Evolutionary conservation across 2,888 invertebrate genomes (phyloP), one percentile per base, ranked within the genome.

Genomic region (Malacosoma neustria): DNA sequence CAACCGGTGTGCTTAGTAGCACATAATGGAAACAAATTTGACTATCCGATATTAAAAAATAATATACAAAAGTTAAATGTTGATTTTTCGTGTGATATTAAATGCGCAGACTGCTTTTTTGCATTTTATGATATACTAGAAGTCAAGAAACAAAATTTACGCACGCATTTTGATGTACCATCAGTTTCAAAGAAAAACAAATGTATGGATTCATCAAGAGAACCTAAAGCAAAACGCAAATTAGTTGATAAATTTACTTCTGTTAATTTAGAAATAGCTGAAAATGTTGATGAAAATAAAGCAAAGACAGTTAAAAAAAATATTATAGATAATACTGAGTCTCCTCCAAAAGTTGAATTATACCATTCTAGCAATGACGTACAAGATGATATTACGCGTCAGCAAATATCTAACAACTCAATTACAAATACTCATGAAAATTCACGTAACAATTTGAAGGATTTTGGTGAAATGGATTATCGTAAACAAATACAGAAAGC

Each of bases 1-100:
- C 82, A 88, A 45, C 95, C 95, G 0, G 84, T 93, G 4, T 96
- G 96, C 59, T 73, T 96, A 29, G 84, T 95, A 0, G 93, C 95
- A 0, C 94, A 96, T 52, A 95, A 95, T 73, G 96, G 96, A 0
- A 74, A 89, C 46, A 44, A 46, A 2, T 96, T 93, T 70, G 96
- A 96, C 69, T 96, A 90, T 70, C 94, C 93, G 0, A 88, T 96
- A 45, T 64, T 96, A 0, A 87, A 88, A 54, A 80, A 88, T 34
- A 90, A 92, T 50, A 45, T 75, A 32, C 58, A 56, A 7, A 61
- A 61, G 30, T 42, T 72, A 4, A 67, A 79, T 7, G 58, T 72
- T 50, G 54, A 58, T 11, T 67, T 93, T 13, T 62, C 84, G 0
- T 69, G 77, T 3, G 85, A 87, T 41, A 49, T 91, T 3, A 57